Evolutionary conservation across 2,113 vertebrate species (phyloP).

Genomic region (Atlantisia rogersi): DNA sequence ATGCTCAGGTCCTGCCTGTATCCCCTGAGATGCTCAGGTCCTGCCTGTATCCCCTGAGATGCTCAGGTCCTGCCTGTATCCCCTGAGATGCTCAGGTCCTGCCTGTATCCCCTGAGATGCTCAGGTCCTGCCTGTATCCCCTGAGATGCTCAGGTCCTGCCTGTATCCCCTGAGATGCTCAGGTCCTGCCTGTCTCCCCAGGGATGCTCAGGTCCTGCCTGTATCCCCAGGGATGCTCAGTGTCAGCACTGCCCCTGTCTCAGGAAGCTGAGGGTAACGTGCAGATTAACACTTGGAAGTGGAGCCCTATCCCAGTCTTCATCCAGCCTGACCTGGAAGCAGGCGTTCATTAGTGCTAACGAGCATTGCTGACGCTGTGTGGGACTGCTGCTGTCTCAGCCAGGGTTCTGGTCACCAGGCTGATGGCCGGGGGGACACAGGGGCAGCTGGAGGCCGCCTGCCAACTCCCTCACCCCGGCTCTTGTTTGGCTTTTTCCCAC

Average conservation of each 20-base stretch:
- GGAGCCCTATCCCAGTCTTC: neutral
- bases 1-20: no score
- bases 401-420: neutral
- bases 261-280: neutral
- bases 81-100: rapidly evolving
- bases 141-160: neutral
- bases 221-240: neutral
- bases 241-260: rapidly evolving
- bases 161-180: rapidly evolving
- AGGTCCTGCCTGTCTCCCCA: neutral
- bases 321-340: neutral
- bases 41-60: neutral
- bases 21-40: rapidly evolving
- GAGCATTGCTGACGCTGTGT: neutral
- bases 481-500: neutral
- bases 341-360: rapidly evolving
- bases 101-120: neutral
- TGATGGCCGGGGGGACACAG: neutral
- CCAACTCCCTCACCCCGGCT: neutral
- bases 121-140: neutral
- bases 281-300: neutral
- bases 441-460: neutral
- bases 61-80: rapidly evolving
- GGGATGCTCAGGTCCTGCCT: neutral
- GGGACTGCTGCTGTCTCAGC: neutral